Conservation (phyloP, 2,888 invertebrate species). For the Brenthis ino region DNA sequence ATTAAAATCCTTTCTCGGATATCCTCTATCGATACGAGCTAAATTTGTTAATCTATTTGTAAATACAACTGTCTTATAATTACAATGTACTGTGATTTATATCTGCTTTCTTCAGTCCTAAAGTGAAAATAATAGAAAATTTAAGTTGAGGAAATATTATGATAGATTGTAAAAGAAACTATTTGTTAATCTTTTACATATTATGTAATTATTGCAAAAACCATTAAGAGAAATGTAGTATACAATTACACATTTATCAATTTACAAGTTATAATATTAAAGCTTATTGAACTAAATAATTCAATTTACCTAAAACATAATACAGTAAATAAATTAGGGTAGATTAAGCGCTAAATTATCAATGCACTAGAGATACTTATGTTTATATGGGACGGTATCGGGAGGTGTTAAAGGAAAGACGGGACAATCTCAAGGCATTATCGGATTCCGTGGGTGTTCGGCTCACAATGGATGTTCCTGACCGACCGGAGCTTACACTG, state of each 20-base stretch:
- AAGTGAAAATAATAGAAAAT: no score
- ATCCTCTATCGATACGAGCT: conserved; percentile 43
- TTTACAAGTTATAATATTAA: neutral
- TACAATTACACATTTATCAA: neutral
- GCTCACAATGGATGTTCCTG: conserved; percentile 76
- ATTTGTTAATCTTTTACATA: no score
- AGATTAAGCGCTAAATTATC: conserved; percentile 43
- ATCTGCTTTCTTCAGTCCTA: neutral
- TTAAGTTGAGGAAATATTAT: no score
- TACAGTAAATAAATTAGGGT: conserved; percentile 37
- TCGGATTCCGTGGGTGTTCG: conserved; percentile 77
- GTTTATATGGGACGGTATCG: conserved; percentile 56
- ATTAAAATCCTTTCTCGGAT: conserved; percentile 64
- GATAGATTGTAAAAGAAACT: no score
- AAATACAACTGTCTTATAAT: conserved; percentile 3
- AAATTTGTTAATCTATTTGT: conserved; percentile 21
- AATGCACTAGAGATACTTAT: conserved; percentile 48
- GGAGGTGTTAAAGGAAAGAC: conserved; percentile 77
- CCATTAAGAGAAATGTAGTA: no score
- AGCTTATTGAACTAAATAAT: conserved; percentile 10
- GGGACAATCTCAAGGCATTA: conserved; percentile 80
- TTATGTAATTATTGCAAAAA: no score
- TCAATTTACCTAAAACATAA: conserved; percentile 17
- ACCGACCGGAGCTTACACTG: conserved; percentile 73
- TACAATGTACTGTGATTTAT: neutral